These are phyloP conservation scores for Deilephila elpenor DNA, from an alignment of 2,888 invertebrate species.

Conservation along the genomic window DNA sequence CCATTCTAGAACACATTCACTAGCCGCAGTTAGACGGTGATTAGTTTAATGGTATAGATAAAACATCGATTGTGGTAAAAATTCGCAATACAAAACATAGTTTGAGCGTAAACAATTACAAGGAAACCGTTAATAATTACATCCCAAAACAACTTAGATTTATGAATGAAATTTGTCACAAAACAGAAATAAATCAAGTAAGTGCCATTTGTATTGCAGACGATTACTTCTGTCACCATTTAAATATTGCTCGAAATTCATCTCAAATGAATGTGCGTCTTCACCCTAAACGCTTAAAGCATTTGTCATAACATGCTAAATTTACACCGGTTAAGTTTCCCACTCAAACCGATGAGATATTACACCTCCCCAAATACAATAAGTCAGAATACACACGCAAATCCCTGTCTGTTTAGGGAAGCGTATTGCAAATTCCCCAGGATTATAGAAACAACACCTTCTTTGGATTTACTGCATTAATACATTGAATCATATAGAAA, in stretches of 20 bases:
- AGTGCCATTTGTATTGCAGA: neutral
- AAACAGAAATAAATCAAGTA: no score
- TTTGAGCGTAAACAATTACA: no score
- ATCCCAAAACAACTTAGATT: no score
- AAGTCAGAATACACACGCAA: slow-evolving; percentile 9
- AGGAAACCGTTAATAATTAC: no score
- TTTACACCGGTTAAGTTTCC: slow-evolving; percentile 10
- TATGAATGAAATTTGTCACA: no score
- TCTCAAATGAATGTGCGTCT: neutral
- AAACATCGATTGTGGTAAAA: no score
- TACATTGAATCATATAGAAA: neutral
- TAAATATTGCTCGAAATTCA: neutral
- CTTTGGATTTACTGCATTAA: neutral
- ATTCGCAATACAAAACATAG: no score
- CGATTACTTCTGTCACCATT: neutral
- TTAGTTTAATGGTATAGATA: no score
- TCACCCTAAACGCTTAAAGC: slow-evolving; percentile 11
- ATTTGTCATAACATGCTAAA: slow-evolving; percentile 20
- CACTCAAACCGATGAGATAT: slow-evolving; percentile 8
- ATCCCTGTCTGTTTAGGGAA: neutral
- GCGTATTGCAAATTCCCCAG: neutral
- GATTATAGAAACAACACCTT: neutral
- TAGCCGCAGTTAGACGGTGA: no score
- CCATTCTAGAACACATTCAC: no score
- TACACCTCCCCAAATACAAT: neutral